Evolutionary conservation across 92 coral and sea anemone genomes (phyloP).

Genomic region (Umimayanthus kanabou): DNA sequence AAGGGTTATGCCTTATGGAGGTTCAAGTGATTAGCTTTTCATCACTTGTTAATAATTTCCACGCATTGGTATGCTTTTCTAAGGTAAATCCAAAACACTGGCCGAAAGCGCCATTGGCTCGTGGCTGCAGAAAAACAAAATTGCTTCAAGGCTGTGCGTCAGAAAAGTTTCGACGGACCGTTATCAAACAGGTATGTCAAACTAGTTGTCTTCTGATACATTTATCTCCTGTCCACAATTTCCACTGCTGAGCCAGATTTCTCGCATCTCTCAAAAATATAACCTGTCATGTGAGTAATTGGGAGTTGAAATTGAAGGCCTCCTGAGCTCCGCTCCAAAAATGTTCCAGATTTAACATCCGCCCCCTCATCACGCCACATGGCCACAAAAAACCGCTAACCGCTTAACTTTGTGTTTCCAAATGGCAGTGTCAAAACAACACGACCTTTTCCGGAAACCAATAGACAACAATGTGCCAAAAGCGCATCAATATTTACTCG

Average conservation of each 20-base stretch:
- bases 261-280: neutral
- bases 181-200: slow-evolving; percentile 24
- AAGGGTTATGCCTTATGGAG: neutral
- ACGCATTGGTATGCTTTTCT: slow-evolving; percentile 21
- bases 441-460: neutral
- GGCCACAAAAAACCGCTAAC: neutral
- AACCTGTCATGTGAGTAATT: slow-evolving; percentile 2
- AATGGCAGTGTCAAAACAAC: neutral
- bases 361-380: slow-evolving; percentile 4
- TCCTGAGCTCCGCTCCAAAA: neutral
- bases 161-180: neutral
- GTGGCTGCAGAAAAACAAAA: slow-evolving; percentile 15
- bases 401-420: neutral
- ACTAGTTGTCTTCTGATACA: neutral
- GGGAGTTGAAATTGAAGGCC: neutral
- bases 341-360: neutral
- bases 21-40: slow-evolving; percentile 35
- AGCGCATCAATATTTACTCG: neutral
- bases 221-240: neutral
- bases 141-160: slow-evolving; percentile 30
- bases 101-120: slow-evolving; percentile 21
- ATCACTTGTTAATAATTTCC: slow-evolving; percentile 36
- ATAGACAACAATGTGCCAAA: neutral
- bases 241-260: neutral
- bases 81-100: neutral